A percentile compares a stretch with the other conserved stretches of the same genome.
These are phyloP conservation scores for Napeogenes sylphis DNA, from an alignment of 2,888 invertebrate genomes.

Conservation along the genomic window DNA sequence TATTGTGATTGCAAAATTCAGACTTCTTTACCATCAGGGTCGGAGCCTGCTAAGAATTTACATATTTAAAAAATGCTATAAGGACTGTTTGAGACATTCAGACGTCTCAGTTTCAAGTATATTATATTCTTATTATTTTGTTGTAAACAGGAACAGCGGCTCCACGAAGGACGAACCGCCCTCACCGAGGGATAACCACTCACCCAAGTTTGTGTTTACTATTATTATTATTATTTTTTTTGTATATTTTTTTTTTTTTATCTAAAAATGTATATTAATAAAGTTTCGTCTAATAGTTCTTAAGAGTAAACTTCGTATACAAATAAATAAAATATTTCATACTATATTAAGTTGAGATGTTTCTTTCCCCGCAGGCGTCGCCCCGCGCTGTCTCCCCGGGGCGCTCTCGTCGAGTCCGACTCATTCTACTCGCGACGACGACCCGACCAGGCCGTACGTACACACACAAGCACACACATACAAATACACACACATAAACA, in stretches of 20 bases:
- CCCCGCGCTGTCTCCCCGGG: constrained; percentile 62
- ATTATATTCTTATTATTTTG: background rate
- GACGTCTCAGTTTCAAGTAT: no score
- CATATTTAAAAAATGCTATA: no score
- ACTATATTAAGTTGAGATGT: constrained; percentile 2
- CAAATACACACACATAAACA: background rate
- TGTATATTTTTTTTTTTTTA: no score
- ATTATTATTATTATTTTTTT: no score
- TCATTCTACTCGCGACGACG: constrained; percentile 50
- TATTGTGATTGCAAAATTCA: no score
- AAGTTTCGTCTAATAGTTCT: no score
- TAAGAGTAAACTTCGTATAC: no score
- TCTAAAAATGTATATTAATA: no score
- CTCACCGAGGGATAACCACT: constrained; percentile 62
- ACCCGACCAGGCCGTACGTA: background rate
- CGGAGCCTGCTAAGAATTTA: no score
- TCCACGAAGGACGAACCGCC: constrained; percentile 57
- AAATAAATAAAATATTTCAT: no score
- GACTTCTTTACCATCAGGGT: no score
- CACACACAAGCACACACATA: background rate
- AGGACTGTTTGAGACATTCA: no score
- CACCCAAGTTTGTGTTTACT: constrained; percentile 53
- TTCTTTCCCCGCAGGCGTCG: constrained; percentile 36
- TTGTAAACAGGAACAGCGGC: constrained; percentile 40
- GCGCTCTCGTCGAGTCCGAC: constrained; percentile 63